Percentiles rank a stretch among this genome's conserved stretches.
Conservation (phyloP, 2,797 vertebrate species). For the Lagodon rhomboides region DNA sequence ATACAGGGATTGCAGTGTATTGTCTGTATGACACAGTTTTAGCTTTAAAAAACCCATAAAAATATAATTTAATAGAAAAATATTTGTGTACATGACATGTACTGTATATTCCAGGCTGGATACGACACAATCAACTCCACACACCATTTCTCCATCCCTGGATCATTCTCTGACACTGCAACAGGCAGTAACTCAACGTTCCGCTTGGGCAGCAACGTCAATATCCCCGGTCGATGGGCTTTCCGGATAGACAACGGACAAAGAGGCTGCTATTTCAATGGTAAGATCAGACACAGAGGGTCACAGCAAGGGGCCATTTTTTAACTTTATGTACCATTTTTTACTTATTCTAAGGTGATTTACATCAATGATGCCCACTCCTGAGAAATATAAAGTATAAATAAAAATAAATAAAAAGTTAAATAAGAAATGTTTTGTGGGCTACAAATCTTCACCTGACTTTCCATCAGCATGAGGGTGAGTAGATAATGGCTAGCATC, state of each 20-base stretch:
- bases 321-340: neutral
- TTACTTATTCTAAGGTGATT: neutral
- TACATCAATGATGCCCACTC: too few relatives aligned
- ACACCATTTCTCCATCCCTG: constrained; percentile 62
- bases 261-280: constrained; percentile 60
- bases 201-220: constrained; percentile 67
- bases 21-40: neutral
- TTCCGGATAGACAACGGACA: constrained; percentile 61
- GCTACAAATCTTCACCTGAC: too few relatives aligned
- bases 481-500: too few relatives aligned
- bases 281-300: constrained; percentile 44
- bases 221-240: constrained; percentile 74
- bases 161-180: constrained; percentile 26
- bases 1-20: neutral
- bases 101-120: constrained; percentile 71
- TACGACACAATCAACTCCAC: constrained; percentile 71
- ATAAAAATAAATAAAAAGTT: too few relatives aligned
- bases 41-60: neutral
- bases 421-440: too few relatives aligned
- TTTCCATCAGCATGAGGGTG: too few relatives aligned
- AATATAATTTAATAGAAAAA: neutral
- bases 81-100: neutral
- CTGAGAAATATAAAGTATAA: neutral
- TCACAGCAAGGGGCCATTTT: neutral
- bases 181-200: constrained; percentile 22